Conservation (phyloP, 1,140 invertebrate species). For the Caenorhabditis elegans region DNA sequence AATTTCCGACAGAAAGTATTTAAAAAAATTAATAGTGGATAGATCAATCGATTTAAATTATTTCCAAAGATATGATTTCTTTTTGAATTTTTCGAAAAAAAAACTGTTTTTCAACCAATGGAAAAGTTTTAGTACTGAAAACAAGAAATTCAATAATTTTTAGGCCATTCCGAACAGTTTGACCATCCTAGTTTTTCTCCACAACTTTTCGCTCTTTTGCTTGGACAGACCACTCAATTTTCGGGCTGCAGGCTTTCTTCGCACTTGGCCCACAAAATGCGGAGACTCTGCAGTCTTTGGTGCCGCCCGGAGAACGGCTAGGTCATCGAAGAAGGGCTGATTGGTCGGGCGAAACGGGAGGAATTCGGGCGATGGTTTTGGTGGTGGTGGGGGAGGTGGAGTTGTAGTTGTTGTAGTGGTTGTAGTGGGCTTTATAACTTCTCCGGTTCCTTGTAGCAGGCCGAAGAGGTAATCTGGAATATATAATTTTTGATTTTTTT, state of each 20-base stretch:
- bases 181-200: conserved; percentile 19
- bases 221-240: not conserved
- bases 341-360: not conserved
- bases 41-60: too few relatives aligned
- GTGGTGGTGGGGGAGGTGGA: not conserved
- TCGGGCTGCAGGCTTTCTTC: not conserved
- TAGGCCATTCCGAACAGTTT: not conserved
- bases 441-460: not conserved
- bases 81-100: too few relatives aligned
- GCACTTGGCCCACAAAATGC: not conserved
- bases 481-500: too few relatives aligned
- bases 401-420: not conserved
- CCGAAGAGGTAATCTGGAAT: not conserved
- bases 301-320: not conserved
- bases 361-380: not conserved
- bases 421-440: conserved; percentile 12
- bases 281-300: not conserved
- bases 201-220: conserved; percentile 10
- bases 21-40: too few relatives aligned
- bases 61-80: too few relatives aligned
- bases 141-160: not conserved
- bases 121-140: too few relatives aligned
- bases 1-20: too few relatives aligned
- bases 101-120: too few relatives aligned
- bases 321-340: not conserved